These are phyloP conservation scores for Stictonetta naevosa DNA, from an alignment of 2,113 vertebrate species.

Conservation along the genomic window DNA sequence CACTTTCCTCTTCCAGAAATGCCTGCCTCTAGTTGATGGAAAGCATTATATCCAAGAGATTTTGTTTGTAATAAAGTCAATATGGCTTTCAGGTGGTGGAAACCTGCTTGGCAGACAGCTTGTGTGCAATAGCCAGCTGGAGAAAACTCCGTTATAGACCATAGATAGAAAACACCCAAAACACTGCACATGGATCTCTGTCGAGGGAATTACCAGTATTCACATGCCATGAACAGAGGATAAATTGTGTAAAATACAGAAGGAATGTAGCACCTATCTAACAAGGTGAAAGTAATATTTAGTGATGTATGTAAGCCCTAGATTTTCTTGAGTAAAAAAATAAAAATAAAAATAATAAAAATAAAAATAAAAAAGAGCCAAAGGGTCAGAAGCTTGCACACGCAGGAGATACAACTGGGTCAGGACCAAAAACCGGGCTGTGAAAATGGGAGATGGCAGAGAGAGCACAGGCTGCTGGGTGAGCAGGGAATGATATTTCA, in stretches of 20 bases:
- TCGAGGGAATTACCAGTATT: neutral
- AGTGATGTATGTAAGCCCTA: neutral
- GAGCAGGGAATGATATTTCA: neutral
- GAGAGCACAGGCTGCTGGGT: neutral
- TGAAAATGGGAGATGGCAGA: neutral
- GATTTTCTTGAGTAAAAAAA: neutral
- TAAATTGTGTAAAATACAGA: neutral
- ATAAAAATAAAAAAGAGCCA: neutral
- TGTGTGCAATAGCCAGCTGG: slow-evolving; percentile 24
- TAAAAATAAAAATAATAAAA: neutral
- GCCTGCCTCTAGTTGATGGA: neutral
- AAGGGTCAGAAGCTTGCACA: rapidly evolving
- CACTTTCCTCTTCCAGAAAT: neutral
- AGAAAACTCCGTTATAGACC: neutral
- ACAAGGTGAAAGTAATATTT: neutral
- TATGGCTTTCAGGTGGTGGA: slow-evolving; percentile 57
- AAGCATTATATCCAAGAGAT: slow-evolving; percentile 20
- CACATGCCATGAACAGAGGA: neutral
- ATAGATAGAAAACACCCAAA: slow-evolving; percentile 19
- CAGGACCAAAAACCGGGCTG: neutral
- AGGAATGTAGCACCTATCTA: neutral
- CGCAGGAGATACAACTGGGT: rapidly evolving
- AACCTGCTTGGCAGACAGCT: slow-evolving; percentile 23
- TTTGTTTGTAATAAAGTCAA: slow-evolving; percentile 42
- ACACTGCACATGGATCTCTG: neutral